Percentiles rank a stretch among this genome's conserved stretches.
These are phyloP conservation scores for Micromesistius poutassou DNA, from an alignment of 2,797 vertebrate species.

Conservation along the genomic window DNA sequence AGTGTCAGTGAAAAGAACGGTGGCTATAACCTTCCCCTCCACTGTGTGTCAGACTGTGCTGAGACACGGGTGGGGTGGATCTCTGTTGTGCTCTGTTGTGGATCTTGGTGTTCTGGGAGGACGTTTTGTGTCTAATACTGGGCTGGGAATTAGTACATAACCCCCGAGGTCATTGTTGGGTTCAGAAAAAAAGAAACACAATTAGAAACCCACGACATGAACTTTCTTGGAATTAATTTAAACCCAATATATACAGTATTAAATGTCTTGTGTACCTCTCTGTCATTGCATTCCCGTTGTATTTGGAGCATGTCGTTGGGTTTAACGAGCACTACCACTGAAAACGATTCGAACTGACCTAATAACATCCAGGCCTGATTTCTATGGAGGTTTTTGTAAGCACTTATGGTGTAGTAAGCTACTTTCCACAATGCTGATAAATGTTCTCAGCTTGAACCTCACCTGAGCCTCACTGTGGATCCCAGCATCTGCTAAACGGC, in stretches of 20 bases:
- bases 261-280: background rate
- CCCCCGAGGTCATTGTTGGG: background rate
- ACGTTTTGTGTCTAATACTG: background rate
- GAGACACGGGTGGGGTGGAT: background rate
- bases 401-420: background rate
- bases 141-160: background rate
- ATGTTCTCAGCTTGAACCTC: background rate
- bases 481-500: background rate
- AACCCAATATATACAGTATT: background rate
- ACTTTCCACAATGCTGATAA: background rate
- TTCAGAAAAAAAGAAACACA: background rate
- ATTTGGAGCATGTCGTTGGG: background rate
- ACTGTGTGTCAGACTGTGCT: background rate
- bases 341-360: no score
- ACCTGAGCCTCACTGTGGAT: background rate
- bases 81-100: background rate
- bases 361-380: no score
- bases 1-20: background rate
- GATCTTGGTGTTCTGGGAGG: background rate
- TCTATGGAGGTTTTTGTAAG: no score
- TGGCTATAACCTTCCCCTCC: background rate
- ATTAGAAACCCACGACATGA: background rate
- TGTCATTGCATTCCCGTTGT: background rate
- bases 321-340: no score
- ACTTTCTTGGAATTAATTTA: background rate